Evolutionary conservation across 1,140 invertebrate genomes (phyloP).

Genomic region (Drosophila ohnishii): DNA sequence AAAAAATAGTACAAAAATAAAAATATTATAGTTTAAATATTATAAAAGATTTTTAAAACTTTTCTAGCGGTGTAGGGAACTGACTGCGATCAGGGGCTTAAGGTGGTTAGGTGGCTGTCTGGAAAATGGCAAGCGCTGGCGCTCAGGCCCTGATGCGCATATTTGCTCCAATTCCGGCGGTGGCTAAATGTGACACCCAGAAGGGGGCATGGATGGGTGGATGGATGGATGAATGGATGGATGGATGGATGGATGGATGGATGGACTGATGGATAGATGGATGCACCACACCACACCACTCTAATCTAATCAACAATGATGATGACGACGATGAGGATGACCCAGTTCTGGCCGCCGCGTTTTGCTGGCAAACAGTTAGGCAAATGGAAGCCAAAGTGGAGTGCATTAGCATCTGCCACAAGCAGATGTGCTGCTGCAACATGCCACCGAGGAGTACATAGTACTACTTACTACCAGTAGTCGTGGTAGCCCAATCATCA

Average conservation of each 20-base stretch:
- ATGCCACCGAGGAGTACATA: not conserved
- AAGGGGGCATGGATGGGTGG: not conserved
- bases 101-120: constrained; percentile 16
- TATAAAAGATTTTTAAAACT: not conserved
- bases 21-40: too few species aligned
- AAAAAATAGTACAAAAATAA: too few species aligned
- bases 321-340: constrained; percentile 49
- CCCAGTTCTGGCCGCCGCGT: constrained; percentile 55
- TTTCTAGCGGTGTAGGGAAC: constrained; percentile 12
- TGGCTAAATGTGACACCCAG: constrained; percentile 70
- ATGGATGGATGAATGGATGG: not conserved
- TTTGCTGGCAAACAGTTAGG: constrained; percentile 37
- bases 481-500: constrained; percentile 45
- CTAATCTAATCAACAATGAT: constrained; percentile 55
- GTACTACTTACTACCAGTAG: too few species aligned
- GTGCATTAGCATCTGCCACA: constrained; percentile 41
- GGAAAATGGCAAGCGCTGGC: constrained; percentile 32
- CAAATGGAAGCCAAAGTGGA: constrained; percentile 44
- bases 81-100: constrained; percentile 16
- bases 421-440: constrained; percentile 7
- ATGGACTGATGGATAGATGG: not conserved
- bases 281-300: constrained; percentile 4
- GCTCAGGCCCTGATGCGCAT: constrained; percentile 56
- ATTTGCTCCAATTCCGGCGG: constrained; percentile 71
- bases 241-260: not conserved